phyloP scores from a whole-genome alignment of 92 coral and sea anemone species.

The Porites divaricata region DNA sequence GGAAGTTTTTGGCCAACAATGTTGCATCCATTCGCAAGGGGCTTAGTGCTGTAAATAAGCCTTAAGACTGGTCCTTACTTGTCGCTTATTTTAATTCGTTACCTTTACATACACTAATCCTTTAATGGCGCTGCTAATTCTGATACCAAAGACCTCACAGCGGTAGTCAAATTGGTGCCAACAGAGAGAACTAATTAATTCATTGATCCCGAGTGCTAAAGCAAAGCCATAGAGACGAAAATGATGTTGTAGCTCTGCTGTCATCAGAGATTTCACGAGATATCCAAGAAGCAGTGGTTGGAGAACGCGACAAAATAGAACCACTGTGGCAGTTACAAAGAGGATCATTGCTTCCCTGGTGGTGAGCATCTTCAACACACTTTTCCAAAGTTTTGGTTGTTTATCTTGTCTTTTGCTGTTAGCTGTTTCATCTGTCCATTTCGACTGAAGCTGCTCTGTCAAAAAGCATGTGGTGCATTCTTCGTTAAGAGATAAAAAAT shows the following conservation, averaged over 20 bases:
- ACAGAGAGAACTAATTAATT: not conserved
- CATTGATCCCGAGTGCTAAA: not conserved
- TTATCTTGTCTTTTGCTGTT: not conserved
- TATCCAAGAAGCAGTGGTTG: not conserved
- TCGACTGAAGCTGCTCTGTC: not conserved
- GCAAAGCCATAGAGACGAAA: not conserved
- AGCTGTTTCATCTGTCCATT: not conserved
- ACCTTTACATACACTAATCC: not conserved
- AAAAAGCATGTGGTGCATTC: not conserved
- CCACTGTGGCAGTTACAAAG: not conserved
- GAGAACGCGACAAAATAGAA: not conserved
- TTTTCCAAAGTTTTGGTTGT: not conserved
- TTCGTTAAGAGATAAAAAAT: not conserved
- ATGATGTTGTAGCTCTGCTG: not conserved
- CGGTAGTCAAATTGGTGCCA: conserved; percentile 1
- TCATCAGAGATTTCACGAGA: not conserved
- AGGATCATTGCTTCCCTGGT: not conserved
- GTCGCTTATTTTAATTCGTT: not conserved
- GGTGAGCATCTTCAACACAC: not conserved
- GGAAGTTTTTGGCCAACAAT: too few species aligned
- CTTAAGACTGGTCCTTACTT: not conserved
- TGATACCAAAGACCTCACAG: not conserved
- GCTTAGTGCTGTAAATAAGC: not conserved
- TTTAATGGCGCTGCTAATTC: not conserved
- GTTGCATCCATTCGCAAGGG: not conserved